Base-by-base conservation (phyloP, 2,797 vertebrate species). In the Enteromius unitaeniatus region DNA sequence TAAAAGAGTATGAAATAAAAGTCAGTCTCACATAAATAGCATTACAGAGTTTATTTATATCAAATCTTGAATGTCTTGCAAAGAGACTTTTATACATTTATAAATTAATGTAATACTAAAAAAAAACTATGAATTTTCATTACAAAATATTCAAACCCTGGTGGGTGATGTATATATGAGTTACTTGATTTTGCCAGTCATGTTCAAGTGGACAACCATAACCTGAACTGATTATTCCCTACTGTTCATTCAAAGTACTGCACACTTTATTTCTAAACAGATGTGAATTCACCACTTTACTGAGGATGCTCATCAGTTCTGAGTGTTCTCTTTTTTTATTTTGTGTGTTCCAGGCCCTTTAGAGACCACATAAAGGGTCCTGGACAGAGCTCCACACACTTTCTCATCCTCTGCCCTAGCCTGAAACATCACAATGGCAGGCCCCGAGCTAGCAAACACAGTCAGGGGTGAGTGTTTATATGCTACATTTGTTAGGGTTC, bases 371-470 rank as follows among this genome's bases (percentile, higher is more conserved):
- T 65, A 74, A 91, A 92, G 91, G 92, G 91, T 89, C 84, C 86
- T 90, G 92, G 91, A 93, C 75, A 42, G 91, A 92, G 89, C 84
- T 58, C 42, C 55, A 72, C 75, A 79, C 37, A 34, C 62, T 76
- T 82, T 88, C 79, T 86, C 76, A 85, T 83, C 80, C 60, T 70
- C 68, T 86, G 62, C 81, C 78, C 81, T 84, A 53, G 53, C 64
- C 75, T 85, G 74, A 78, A 84, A 84, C 64, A 84, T 78, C 67
- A 62, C 21, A 85, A 86, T 45, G 51, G 78, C 81, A 64, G 77
- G 78, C 81, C 79, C 45, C 34, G 15, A 65, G 45, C 31, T 78
- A 77, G 67, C 26, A 75, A 51, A 28, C 47, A 75, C 51, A 67
- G 65, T 78, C n/a, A 86, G 40, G 31, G 72, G 51, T 62, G 81